Evolutionary conservation across 1,140 invertebrate genomes (phyloP).

Genomic region (Drosophila fuyamai): DNA sequence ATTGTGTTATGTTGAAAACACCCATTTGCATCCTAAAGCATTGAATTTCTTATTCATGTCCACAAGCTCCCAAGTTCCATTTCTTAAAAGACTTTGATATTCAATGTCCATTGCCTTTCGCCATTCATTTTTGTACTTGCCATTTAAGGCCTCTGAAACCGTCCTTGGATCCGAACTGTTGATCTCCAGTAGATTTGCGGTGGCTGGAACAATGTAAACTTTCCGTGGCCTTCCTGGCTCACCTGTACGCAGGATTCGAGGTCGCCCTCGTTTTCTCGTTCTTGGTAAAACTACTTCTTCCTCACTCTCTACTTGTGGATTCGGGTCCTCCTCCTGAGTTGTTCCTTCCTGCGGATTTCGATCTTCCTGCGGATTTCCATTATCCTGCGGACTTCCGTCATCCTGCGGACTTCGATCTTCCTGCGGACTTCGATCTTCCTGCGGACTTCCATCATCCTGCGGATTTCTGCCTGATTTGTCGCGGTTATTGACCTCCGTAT

Average conservation of each 20-base stretch:
- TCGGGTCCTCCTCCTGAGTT: not conserved
- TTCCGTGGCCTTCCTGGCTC: not conserved
- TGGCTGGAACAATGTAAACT: not conserved
- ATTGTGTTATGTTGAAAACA: not conserved
- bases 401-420: no score
- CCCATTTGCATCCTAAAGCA: not conserved
- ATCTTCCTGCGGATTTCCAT: not conserved
- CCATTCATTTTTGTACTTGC: not conserved
- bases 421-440: no score
- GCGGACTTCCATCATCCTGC: no score
- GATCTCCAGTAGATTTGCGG: not conserved
- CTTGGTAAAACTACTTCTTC: not conserved
- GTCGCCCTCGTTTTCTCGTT: not conserved
- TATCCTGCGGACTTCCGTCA: no score
- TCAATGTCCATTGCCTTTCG: not conserved
- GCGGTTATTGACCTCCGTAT: not conserved
- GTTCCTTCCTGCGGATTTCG: not conserved
- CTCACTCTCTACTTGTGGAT: not conserved
- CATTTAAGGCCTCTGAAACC: not conserved
- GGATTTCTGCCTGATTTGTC: not conserved
- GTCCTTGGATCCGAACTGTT: not conserved
- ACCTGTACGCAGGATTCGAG: constrained; percentile 1
- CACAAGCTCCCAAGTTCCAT: not conserved
- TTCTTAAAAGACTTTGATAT: not conserved
- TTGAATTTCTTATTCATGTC: not conserved